Percentiles rank a stretch among this genome's conserved stretches.
Conservation (phyloP, 2,113 vertebrate genomes). For the Benitochromis conjunctus region DNA sequence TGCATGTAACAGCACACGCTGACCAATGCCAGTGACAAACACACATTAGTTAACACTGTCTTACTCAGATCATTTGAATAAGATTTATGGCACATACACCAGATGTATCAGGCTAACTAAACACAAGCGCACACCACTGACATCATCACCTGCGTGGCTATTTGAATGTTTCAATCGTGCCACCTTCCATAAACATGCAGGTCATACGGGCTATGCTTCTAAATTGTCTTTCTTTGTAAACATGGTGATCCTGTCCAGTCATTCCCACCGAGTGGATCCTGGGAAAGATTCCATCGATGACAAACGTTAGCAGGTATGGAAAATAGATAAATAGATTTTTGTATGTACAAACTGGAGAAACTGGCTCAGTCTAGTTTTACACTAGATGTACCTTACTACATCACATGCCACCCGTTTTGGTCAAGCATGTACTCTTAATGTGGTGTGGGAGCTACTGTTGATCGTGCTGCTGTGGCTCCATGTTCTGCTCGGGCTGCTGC, state of each 20-base stretch:
- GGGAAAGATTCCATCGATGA: neutral
- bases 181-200: neutral
- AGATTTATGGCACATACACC: neutral
- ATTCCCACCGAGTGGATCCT: neutral
- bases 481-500: neutral
- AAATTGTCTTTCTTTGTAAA: neutral
- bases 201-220: neutral
- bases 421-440: neutral
- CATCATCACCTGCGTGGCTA: neutral
- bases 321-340: neutral
- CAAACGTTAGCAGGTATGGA: neutral
- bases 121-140: neutral
- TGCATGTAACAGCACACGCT: neutral
- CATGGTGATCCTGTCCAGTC: neutral
- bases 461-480: conserved; percentile 7
- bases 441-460: neutral
- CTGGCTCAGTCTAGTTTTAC: neutral
- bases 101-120: neutral
- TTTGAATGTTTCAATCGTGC: neutral
- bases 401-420: neutral
- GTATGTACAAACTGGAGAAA: neutral
- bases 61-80: neutral
- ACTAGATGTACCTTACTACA: neutral
- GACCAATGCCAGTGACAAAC: neutral
- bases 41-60: neutral